Evolutionary conservation across 2,113 vertebrate genomes (phyloP), one percentile per base, ranked within the genome.

Genomic region (Epinephelus fuscoguttatus): DNA sequence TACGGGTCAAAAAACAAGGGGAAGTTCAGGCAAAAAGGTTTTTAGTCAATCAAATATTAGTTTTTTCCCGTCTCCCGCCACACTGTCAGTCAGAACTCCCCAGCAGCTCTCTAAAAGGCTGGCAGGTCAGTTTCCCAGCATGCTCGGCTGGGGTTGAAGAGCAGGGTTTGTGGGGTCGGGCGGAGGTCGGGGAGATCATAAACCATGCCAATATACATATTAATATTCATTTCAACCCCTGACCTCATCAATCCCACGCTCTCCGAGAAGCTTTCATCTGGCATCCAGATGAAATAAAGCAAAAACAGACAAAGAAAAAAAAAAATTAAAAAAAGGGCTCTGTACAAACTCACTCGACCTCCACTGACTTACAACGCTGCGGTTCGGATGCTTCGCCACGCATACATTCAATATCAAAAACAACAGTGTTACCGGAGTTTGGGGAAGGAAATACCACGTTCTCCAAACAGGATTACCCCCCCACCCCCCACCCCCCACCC

Each of bases 391-490:
- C 87, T 75, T 73, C 19, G 2, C 66, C 69, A 73, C 76, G 17
- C 84, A 64, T 92, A 93, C 94, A 94, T 94, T 94, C 93, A 94
- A 71, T 89, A 93, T 93, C 76, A 93, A 93, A 78, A 92, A 88
- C 84, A 86, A 91, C 89, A 93, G 92, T 93, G 92, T 91, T 90
- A 84, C 78, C 80, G 47, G 85, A 89, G 86, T 68, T 81, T 66
- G 84, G 66, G 70, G 86, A 84, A 84, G 73, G 75, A 86, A 67
- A 64, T 3, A 9, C 79, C 25, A 23, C 80, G 57, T 63, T 69
- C 80, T 80, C 61, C 85, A 84, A 73, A 84, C 63, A 49, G 75
- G 73, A 74, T 70, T n/a, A 59, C n/a, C 68, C 52, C 45, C 0
- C 49, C 52, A 10, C 0, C 23, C 19, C 18, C 81, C n/a, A n/a